Percentiles rank a stretch among this genome's conserved stretches.
These are phyloP conservation scores for Lynx canadensis DNA, from an alignment of 2,113 vertebrate species.

Conservation along the genomic window DNA sequence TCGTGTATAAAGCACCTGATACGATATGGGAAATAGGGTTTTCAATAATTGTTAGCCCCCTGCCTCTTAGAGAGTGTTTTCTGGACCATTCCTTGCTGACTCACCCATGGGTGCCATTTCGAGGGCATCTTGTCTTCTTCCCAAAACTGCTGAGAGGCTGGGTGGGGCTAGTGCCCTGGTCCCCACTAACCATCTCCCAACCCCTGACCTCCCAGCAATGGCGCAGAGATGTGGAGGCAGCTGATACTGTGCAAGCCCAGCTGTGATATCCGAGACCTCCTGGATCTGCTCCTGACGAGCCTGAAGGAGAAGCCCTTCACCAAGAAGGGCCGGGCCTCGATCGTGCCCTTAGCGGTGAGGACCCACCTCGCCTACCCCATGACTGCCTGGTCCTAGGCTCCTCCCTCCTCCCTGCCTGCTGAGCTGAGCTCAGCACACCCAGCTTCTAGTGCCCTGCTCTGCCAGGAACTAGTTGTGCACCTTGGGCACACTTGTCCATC, in stretches of 20 bases:
- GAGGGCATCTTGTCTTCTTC: background rate
- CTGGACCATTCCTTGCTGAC: background rate
- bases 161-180: too few relatives aligned
- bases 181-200: background rate
- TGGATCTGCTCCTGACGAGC: constrained; percentile 76
- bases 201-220: constrained; percentile 43
- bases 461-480: background rate
- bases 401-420: background rate
- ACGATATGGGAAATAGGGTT: background rate
- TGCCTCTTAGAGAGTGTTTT: background rate
- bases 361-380: fast-evolving
- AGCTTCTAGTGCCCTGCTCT: fast-evolving
- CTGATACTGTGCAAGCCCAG: constrained; percentile 70
- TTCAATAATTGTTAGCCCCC: background rate
- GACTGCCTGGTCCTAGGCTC: fast-evolving
- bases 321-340: constrained; percentile 71
- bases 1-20: background rate
- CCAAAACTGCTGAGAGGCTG: background rate
- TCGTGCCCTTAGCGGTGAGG: constrained; percentile 75
- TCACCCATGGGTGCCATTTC: background rate
- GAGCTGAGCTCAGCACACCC: background rate
- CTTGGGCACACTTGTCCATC: background rate
- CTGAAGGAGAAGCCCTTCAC: constrained; percentile 75
- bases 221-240: constrained; percentile 79
- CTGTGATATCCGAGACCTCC: constrained; percentile 69